phyloP scores from a whole-genome alignment of 2,797 vertebrate species.

The Sebastes umbrosus region DNA sequence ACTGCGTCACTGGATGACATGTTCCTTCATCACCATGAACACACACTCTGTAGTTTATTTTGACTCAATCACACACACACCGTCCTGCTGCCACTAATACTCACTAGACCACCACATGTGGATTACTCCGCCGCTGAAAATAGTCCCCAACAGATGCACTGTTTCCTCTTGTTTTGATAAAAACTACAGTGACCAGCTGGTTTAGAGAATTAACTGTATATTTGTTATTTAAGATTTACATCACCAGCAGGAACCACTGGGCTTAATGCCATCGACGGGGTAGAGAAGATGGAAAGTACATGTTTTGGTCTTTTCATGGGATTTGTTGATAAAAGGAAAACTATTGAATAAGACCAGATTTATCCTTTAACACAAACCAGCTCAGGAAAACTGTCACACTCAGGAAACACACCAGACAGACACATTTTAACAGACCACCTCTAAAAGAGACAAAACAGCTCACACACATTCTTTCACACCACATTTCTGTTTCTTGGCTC shows the following conservation, averaged over 20 bases:
- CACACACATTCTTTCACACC: not conserved
- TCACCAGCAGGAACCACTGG: too few species aligned
- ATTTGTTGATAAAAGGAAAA: not conserved
- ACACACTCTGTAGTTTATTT: not conserved
- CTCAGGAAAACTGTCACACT: not conserved
- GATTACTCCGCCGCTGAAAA: too few species aligned
- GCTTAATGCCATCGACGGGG: too few species aligned
- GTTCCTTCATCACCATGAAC: not conserved
- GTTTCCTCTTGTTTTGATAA: too few species aligned
- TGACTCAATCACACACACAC: too few species aligned
- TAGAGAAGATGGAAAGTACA: too few species aligned
- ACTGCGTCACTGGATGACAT: not conserved
- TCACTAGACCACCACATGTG: not conserved
- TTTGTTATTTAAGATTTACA: too few species aligned
- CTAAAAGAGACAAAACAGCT: not conserved
- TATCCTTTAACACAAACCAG: not conserved
- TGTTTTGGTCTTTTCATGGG: not conserved
- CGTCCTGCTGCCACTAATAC: not conserved
- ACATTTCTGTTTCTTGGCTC: not conserved
- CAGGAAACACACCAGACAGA: not conserved
- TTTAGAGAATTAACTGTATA: too few species aligned
- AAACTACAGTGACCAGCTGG: too few species aligned
- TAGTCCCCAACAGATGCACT: too few species aligned
- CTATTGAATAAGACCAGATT: not conserved
- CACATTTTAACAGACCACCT: not conserved